Percentiles rank a stretch among this genome's conserved stretches.
phyloP scores from a whole-genome alignment of 2,797 vertebrate genomes.

The Lutjanus campechanus region DNA sequence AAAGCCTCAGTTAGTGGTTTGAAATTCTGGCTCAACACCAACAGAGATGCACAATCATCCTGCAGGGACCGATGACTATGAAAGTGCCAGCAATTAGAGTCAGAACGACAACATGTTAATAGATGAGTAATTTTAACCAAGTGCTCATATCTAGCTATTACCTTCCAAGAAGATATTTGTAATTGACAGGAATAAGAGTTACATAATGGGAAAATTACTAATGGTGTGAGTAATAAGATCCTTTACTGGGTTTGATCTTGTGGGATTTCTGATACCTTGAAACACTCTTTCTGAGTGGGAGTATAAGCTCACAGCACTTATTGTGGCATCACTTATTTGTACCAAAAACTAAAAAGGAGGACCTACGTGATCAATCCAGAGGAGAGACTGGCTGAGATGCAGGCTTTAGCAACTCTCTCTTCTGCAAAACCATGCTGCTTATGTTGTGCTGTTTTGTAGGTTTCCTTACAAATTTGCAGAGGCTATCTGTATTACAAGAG shows the following conservation, averaged over 20 bases:
- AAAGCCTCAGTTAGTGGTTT: slow-evolving; percentile 21
- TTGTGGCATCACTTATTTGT: slow-evolving; percentile 9
- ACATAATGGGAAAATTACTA: slow-evolving; percentile 2
- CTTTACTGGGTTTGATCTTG: slow-evolving; percentile 13
- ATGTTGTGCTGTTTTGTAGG: slow-evolving; percentile 25
- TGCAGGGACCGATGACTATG: not conserved
- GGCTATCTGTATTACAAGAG: slow-evolving; percentile 50
- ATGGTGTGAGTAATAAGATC: slow-evolving; percentile 1
- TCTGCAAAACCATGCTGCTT: slow-evolving; percentile 13
- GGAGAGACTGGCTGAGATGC: not conserved
- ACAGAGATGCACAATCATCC: slow-evolving; percentile 2
- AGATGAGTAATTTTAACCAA: not conserved
- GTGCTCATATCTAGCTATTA: not conserved
- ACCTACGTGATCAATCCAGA: slow-evolving; percentile 4
- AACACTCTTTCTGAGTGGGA: slow-evolving; percentile 10
- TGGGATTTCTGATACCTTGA: slow-evolving; percentile 13
- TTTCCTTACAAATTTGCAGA: slow-evolving; percentile 36
- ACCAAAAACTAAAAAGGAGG: slow-evolving; percentile 29
- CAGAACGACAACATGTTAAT: slow-evolving; percentile 1
- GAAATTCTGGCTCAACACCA: not conserved
- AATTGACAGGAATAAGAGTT: not conserved
- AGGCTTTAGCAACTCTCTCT: not conserved
- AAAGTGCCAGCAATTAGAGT: not conserved
- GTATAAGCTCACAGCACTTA: slow-evolving; percentile 15
- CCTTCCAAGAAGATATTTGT: not conserved